A percentile compares a stretch with the other conserved stretches of the same genome.
Conservation (phyloP, 1,140 invertebrate species). For the Campoletis sonorensis region DNA sequence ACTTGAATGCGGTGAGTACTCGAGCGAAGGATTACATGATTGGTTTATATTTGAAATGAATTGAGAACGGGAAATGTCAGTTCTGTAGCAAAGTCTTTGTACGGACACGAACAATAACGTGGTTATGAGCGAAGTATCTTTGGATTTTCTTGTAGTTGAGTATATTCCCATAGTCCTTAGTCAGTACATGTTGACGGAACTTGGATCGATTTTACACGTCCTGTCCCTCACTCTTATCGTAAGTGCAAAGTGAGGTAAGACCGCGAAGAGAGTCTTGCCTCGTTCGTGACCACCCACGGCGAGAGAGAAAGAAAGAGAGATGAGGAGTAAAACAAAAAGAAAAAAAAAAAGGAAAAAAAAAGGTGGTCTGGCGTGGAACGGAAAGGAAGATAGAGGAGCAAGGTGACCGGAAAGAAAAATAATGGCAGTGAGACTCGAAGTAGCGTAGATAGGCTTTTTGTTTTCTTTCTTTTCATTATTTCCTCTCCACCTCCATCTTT, state of each 20-base stretch:
- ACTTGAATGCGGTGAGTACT: no score
- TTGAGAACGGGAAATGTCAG: no score
- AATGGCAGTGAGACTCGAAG: background rate
- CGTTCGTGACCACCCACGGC: constrained; percentile 48
- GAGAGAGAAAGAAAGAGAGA: constrained; percentile 27
- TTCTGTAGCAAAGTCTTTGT: no score
- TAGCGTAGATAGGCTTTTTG: background rate
- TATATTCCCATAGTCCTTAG: no score
- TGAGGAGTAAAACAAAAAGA: constrained; percentile 35
- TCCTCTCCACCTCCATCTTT: background rate
- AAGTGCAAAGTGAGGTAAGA: constrained; percentile 53
- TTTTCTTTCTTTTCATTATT: constrained; percentile 27
- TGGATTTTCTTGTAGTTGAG: no score
- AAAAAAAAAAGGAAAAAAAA: background rate
- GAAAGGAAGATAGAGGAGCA: background rate
- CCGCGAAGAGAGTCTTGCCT: constrained; percentile 37
- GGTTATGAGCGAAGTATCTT: no score
- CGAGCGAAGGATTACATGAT: no score
- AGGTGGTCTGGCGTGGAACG: background rate
- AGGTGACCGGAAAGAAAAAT: constrained; percentile 36
- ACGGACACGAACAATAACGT: no score
- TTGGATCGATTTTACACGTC: constrained; percentile 47
- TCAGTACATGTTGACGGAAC: constrained; percentile 35
- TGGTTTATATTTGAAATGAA: no score
- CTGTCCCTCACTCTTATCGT: constrained; percentile 49